Conservation (phyloP, 1,140 invertebrate genomes). For the Mycetomoellerius zeteki region DNA sequence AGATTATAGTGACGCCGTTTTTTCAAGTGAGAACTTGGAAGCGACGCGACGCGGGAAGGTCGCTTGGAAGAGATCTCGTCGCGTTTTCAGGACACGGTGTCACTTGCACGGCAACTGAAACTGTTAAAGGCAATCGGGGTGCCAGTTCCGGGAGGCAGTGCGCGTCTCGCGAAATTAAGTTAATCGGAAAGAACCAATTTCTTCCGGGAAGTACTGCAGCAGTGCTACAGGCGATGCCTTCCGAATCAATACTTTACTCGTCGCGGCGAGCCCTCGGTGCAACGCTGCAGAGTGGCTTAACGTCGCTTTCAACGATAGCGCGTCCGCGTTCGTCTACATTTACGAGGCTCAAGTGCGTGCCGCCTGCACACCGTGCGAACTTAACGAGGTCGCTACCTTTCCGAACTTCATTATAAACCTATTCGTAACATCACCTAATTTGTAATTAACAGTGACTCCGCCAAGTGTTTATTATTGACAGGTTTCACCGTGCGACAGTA, state of each 20-base stretch:
- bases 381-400: slow-evolving; percentile 12
- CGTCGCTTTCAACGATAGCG: slow-evolving; percentile 24
- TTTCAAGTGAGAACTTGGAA: background rate
- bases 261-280: slow-evolving; percentile 19
- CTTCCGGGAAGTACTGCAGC: slow-evolving; percentile 59
- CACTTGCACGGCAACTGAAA: slow-evolving; percentile 39
- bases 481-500: background rate
- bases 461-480: background rate
- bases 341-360: slow-evolving; percentile 29
- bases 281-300: slow-evolving; percentile 50
- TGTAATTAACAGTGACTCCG: slow-evolving; percentile 25
- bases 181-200: slow-evolving; percentile 74
- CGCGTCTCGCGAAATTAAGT: slow-evolving; percentile 67
- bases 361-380: background rate
- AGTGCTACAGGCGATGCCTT: slow-evolving; percentile 42
- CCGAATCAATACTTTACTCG: slow-evolving; percentile 64
- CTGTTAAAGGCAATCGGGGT: slow-evolving; percentile 52
- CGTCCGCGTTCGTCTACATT: background rate
- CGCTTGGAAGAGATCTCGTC: background rate
- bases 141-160: slow-evolving; percentile 42
- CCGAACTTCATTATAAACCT: slow-evolving; percentile 30
- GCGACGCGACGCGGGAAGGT: background rate
- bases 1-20: background rate
- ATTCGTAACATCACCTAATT: background rate
- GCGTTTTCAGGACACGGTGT: slow-evolving; percentile 35